These are phyloP conservation scores for Lepidothrix coronata DNA, from an alignment of 2,113 vertebrate genomes.

Conservation along the genomic window DNA sequence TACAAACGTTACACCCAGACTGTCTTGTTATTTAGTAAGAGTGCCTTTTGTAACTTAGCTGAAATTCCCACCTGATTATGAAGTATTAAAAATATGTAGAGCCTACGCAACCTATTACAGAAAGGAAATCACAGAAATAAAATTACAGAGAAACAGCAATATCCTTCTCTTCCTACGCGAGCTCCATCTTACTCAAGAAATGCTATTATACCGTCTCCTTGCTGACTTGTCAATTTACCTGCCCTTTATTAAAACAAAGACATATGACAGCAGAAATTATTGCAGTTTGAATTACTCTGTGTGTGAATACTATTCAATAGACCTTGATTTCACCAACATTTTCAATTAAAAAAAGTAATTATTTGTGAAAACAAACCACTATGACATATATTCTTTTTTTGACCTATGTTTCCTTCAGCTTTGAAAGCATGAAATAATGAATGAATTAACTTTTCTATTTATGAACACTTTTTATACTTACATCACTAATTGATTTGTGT, in stretches of 20 bases:
- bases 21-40: background rate
- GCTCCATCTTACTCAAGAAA: background rate
- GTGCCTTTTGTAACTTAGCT: background rate
- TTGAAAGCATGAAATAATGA: background rate
- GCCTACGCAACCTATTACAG: background rate
- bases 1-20: background rate
- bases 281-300: constrained; percentile 10
- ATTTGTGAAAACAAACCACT: constrained; percentile 19
- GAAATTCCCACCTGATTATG: background rate
- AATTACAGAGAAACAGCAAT: constrained; percentile 5
- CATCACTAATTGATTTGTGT: background rate
- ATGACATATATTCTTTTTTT: background rate
- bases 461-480: background rate
- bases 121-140: constrained; percentile 4
- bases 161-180: background rate
- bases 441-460: background rate
- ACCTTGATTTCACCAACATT: background rate
- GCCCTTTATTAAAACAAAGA: constrained; percentile 40
- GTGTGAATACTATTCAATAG: background rate
- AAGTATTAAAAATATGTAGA: background rate
- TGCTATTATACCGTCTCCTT: background rate
- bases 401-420: background rate
- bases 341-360: constrained; percentile 18
- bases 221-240: constrained; percentile 45
- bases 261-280: constrained; percentile 31